These are phyloP conservation scores for Hippolais icterina DNA, from an alignment of 2,113 vertebrate species.

Conservation along the genomic window DNA sequence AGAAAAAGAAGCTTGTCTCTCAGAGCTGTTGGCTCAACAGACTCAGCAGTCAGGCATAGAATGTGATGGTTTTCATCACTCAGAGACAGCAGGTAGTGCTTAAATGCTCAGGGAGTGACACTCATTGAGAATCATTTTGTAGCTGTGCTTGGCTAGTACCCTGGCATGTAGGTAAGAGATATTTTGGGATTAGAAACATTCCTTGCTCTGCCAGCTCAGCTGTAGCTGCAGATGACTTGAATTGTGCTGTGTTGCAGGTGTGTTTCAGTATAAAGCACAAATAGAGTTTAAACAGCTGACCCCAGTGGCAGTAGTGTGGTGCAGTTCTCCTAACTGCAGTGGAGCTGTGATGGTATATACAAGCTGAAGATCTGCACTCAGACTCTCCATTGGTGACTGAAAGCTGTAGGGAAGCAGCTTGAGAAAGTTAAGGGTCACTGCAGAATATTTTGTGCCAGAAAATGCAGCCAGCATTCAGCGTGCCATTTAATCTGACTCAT, in stretches of 20 bases:
- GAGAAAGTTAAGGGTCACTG: constrained; percentile 6
- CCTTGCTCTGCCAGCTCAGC: not conserved
- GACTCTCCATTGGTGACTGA: not conserved
- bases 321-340: not conserved
- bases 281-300: not conserved
- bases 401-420: not conserved
- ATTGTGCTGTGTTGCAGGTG: not conserved
- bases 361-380: not conserved
- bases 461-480: not conserved
- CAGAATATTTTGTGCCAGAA: not conserved
- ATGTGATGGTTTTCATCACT: not conserved
- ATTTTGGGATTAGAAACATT: not conserved
- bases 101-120: not conserved
- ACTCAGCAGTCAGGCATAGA: not conserved
- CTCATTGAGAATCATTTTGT: not conserved
- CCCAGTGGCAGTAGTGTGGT: not conserved
- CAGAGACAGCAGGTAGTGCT: not conserved
- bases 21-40: not conserved
- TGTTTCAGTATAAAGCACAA: not conserved
- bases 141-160: not conserved
- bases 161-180: not conserved
- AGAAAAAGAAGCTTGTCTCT: not conserved
- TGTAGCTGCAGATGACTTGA: not conserved
- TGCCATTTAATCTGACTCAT: constrained; percentile 33
- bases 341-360: not conserved